Evolutionary conservation across 2,797 vertebrate genomes (phyloP), one percentile per base, ranked within the genome.

Genomic region (Amblyraja radiata): DNA sequence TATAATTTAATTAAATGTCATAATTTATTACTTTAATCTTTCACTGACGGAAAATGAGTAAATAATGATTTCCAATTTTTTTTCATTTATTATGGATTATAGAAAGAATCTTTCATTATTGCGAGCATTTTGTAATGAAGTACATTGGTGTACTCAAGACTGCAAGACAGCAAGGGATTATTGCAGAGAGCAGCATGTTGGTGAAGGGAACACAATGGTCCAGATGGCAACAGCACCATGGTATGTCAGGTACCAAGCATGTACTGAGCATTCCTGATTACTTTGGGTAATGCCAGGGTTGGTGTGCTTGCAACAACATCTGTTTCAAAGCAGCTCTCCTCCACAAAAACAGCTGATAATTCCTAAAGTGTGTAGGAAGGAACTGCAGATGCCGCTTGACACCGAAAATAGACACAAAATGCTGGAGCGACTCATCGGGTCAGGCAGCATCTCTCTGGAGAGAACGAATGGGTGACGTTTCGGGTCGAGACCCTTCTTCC

Each of bases 1-100:
- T 68, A 88, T 36, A 21, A 88, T 58, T 86, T 28, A 84, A 86
- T 88, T 88, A 88, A 88, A 88, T 68, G 68, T 68, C 14, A 88
- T 88, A 21, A 88, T 21, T 65, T 65, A 88, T 88, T 13, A 88
- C 65, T 88, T 88, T 88, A 88, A 68, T 88, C 36, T 88, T 88
- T 88, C 8, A 68, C 84, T 68, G 84, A 32, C 46, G 32, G 77
- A 61, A 18, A 32, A 61, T 88, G 58, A 61, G 2, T 32, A 88
- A 88, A 88, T 86, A 88, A 88, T 84, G 83, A 86, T 88, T n/a
- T 36, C 63, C n/a, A 54, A 78, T 21, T 36, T 36, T 88, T 68
- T 88, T 63, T n/a, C 83, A 61, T 65, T 86, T 63, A 65, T 86
- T 63, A 68, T 68, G 16, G 36, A 88, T 36, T 88, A 68, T 68